Evolutionary conservation across 1,140 invertebrate genomes (phyloP).

Genomic region (Paralvinella palmiformis): DNA sequence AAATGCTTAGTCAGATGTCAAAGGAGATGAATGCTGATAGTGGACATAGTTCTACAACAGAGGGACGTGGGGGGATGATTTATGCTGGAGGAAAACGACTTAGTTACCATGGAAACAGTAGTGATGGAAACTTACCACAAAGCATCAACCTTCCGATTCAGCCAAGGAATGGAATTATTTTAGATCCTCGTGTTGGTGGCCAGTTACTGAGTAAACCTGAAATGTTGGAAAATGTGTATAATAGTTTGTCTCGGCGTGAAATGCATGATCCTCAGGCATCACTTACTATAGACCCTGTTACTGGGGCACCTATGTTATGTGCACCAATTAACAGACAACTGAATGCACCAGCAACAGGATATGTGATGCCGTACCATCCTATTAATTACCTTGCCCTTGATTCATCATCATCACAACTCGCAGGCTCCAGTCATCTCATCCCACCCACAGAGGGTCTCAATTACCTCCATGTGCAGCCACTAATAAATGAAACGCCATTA

Average conservation of each 20-base stretch:
- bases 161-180: neutral
- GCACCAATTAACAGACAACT: too few species aligned
- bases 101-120: conserved; percentile 33
- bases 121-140: conserved; percentile 34
- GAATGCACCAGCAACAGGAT: too few species aligned
- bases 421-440: too few species aligned
- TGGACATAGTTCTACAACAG: neutral
- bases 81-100: conserved; percentile 26
- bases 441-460: too few species aligned
- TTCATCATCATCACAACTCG: too few species aligned
- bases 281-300: neutral
- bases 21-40: conserved; percentile 32
- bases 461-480: neutral
- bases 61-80: neutral
- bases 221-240: too few species aligned
- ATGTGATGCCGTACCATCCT: too few species aligned
- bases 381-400: too few species aligned
- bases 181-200: too few species aligned
- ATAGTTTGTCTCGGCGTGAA: neutral
- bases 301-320: too few species aligned
- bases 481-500: neutral
- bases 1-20: conserved; percentile 57
- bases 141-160: conserved; percentile 37
- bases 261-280: neutral
- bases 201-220: too few species aligned